phyloP scores from a whole-genome alignment of 2,888 invertebrate species.

The Drosophila mayaguana region DNA sequence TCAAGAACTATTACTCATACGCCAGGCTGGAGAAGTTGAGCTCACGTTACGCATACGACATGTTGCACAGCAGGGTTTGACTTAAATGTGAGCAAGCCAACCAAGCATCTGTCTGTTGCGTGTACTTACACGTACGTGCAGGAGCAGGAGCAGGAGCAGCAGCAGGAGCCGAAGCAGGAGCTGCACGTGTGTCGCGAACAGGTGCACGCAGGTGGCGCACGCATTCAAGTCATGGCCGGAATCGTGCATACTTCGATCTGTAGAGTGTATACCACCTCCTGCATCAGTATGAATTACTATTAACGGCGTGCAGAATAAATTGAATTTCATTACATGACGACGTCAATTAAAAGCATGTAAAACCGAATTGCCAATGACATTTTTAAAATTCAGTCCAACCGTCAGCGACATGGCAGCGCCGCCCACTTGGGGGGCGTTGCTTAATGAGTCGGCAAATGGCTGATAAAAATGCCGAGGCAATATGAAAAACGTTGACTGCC shows the following conservation, averaged over 20 bases:
- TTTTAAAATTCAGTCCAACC: conserved; percentile 71
- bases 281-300: conserved; percentile 75
- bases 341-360: conserved; percentile 84
- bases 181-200: not conserved
- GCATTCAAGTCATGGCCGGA: conserved; percentile 37
- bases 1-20: conserved; percentile 17
- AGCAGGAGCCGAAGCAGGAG: not conserved
- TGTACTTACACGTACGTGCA: conserved; percentile 9
- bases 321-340: conserved; percentile 83
- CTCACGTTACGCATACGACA: conserved; percentile 28
- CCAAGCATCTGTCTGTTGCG: not conserved
- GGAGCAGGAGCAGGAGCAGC: not conserved
- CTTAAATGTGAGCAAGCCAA: not conserved
- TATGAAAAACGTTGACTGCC: conserved; percentile 63
- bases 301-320: conserved; percentile 78
- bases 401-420: conserved; percentile 32
- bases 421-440: conserved; percentile 26
- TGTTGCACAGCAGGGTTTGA: conserved; percentile 3
- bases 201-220: conserved; percentile 25
- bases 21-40: conserved; percentile 2
- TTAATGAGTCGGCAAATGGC: conserved; percentile 82
- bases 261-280: conserved; percentile 6
- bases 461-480: conserved; percentile 77
- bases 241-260: conserved; percentile 15
- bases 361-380: conserved; percentile 82